These are phyloP conservation scores for Cheilinus undulatus DNA, from an alignment of 2,113 vertebrate species.

Conservation along the genomic window DNA sequence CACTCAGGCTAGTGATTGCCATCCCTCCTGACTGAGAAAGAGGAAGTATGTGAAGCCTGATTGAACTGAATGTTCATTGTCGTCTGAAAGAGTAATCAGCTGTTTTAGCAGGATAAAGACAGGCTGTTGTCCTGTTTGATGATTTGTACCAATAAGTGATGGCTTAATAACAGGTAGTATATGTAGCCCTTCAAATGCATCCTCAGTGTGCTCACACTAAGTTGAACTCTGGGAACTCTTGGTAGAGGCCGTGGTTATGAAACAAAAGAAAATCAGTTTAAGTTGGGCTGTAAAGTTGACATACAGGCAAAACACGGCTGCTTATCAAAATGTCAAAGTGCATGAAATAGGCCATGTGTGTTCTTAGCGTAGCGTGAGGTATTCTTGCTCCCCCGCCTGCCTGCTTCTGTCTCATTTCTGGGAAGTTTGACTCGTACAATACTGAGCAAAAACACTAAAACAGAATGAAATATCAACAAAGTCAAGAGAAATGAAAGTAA, in stretches of 20 bases:
- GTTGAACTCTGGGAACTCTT: constrained; percentile 14
- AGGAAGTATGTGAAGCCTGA: constrained; percentile 1
- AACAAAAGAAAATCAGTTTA: constrained; percentile 2
- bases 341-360: constrained; percentile 17
- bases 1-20: not conserved
- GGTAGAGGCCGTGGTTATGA: constrained; percentile 1
- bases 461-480: constrained; percentile 72
- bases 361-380: constrained; percentile 46
- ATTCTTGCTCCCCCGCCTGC: constrained; percentile 54
- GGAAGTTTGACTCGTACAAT: constrained; percentile 67
- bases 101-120: not conserved
- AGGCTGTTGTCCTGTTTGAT: not conserved
- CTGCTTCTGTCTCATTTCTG: constrained; percentile 73
- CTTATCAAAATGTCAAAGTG: constrained; percentile 31
- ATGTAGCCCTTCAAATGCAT: not conserved
- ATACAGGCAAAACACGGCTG: constrained; percentile 7
- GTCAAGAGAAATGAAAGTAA: constrained; percentile 53
- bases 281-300: constrained; percentile 11
- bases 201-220: not conserved
- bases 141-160: not conserved
- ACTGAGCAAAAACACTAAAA: constrained; percentile 61
- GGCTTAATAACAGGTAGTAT: not conserved
- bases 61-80: not conserved
- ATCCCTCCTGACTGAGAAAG: not conserved
- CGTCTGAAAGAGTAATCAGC: too few relatives aligned